A percentile compares a stretch with the other conserved stretches of the same genome.
Conservation (phyloP, 2,113 vertebrate genomes). For the Mobula birostris region DNA sequence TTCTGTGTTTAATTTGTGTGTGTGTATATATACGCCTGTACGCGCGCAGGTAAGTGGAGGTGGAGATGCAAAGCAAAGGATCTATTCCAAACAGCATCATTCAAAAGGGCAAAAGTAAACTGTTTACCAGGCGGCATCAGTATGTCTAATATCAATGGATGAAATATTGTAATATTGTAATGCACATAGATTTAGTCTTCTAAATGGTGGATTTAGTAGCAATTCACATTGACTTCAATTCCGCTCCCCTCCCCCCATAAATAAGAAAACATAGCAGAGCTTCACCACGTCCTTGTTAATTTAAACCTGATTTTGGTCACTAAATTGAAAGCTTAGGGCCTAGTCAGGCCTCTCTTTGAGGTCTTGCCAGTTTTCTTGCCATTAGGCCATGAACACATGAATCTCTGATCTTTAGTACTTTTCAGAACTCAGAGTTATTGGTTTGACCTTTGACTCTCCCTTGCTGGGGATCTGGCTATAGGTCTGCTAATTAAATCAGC, state of each 20-base stretch:
- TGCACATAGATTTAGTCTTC: background rate
- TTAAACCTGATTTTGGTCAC: background rate
- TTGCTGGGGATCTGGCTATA: background rate
- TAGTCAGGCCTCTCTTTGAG: background rate
- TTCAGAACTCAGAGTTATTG: constrained; percentile 23
- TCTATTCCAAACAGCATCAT: too few species aligned
- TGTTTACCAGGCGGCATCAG: background rate
- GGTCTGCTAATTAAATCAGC: constrained; percentile 22
- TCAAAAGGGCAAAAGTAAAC: background rate
- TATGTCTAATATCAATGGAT: background rate
- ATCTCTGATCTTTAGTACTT: background rate
- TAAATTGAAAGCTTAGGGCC: background rate
- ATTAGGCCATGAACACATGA: background rate
- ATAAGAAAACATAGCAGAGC: background rate
- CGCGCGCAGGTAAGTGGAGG: too few species aligned
- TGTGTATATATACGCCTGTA: too few species aligned
- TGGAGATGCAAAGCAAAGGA: too few species aligned
- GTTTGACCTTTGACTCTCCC: constrained; percentile 19
- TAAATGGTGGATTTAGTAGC: background rate
- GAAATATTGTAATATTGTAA: background rate
- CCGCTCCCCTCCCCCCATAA: background rate
- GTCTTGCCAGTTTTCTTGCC: background rate
- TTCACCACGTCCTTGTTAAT: background rate
- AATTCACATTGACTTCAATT: background rate
- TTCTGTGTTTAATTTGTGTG: too few species aligned